Evolutionary conservation across 2,113 vertebrate genomes (phyloP).

Genomic region (Tichodroma muraria): DNA sequence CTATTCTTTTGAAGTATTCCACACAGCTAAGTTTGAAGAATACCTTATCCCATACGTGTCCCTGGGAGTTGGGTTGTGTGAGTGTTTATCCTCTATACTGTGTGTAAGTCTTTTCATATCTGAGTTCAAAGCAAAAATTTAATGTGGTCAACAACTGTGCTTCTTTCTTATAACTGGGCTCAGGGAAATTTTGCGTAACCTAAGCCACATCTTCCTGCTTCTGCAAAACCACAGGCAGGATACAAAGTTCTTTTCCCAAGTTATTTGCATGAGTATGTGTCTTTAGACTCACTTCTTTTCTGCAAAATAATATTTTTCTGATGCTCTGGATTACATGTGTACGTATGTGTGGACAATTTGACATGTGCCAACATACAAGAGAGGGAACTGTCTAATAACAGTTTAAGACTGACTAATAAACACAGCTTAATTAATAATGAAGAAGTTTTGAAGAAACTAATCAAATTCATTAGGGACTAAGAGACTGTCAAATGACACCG

Average conservation of each 20-base stretch:
- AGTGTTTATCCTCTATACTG: slow-evolving; percentile 66
- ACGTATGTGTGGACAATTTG: neutral
- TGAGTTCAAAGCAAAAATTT: neutral
- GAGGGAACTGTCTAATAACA: neutral
- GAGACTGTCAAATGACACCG: neutral
- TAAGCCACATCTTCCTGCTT: neutral
- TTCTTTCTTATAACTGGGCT: neutral
- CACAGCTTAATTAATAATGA: neutral
- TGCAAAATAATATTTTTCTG: neutral
- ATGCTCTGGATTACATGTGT: neutral
- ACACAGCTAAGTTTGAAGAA: slow-evolving; percentile 72
- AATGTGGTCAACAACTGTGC: neutral
- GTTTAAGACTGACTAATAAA: neutral
- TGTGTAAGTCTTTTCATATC: slow-evolving; percentile 48
- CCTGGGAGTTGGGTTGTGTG: slow-evolving; percentile 79
- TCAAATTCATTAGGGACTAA: neutral
- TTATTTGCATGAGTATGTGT: neutral
- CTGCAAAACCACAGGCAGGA: neutral
- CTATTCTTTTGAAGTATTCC: slow-evolving; percentile 83
- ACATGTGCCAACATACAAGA: neutral
- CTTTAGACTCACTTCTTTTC: neutral
- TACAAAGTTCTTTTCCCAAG: neutral
- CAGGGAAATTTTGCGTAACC: neutral
- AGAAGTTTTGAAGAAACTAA: neutral
- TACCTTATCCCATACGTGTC: slow-evolving; percentile 71